Conservation (phyloP, 2,888 invertebrate genomes). For the Drosophila paramelanica region DNA sequence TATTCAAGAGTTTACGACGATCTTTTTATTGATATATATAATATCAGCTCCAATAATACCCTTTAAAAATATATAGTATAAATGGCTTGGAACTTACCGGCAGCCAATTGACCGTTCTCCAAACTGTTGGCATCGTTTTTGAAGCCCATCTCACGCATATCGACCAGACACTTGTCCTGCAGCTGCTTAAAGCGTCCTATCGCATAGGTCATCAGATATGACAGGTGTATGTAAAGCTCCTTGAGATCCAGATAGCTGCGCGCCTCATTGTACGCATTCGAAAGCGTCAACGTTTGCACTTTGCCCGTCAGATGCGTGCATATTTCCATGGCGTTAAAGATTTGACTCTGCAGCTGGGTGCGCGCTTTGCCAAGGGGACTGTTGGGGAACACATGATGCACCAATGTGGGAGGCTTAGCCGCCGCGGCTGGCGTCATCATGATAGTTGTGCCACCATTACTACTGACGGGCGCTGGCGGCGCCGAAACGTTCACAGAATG, state of each 20-base stretch:
- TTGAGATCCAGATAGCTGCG: slow-evolving; percentile 83
- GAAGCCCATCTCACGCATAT: slow-evolving; percentile 84
- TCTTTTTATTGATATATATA: no score
- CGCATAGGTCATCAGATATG: slow-evolving; percentile 84
- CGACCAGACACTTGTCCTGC: slow-evolving; percentile 84
- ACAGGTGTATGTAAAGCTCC: slow-evolving; percentile 84
- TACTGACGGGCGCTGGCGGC: slow-evolving; percentile 24
- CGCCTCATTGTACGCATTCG: slow-evolving; percentile 84
- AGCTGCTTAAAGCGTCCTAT: slow-evolving; percentile 84
- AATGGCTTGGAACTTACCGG: slow-evolving; percentile 70
- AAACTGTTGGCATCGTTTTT: slow-evolving; percentile 83
- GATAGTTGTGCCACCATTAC: slow-evolving; percentile 45
- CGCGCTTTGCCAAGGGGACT: slow-evolving; percentile 82
- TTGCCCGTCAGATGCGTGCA: slow-evolving; percentile 84
- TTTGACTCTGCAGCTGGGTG: slow-evolving; percentile 83
- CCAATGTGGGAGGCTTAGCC: slow-evolving; percentile 54
- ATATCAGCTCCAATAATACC: no score
- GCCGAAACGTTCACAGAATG: slow-evolving; percentile 37
- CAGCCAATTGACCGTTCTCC: slow-evolving; percentile 84
- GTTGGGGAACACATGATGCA: slow-evolving; percentile 80
- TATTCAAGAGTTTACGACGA: background rate
- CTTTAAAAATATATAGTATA: background rate
- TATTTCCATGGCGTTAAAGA: slow-evolving; percentile 84
- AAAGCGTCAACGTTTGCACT: slow-evolving; percentile 84
- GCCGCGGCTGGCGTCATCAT: slow-evolving; percentile 28